Conservation (phyloP, 2,888 invertebrate species). For the Acrobeloides nanus region DNA sequence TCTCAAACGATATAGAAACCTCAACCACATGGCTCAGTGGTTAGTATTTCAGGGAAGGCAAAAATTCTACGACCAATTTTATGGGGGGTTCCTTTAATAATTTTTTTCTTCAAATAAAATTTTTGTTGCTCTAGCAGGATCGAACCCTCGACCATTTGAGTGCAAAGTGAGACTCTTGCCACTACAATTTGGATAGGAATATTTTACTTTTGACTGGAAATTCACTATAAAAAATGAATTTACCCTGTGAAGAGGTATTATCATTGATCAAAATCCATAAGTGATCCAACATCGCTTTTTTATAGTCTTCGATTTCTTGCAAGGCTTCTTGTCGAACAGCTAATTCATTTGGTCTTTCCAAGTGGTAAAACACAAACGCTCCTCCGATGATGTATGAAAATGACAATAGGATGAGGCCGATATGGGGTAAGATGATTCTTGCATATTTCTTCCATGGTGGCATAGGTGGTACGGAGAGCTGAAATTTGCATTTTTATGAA, state of each 20-base stretch:
- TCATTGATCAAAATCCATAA: constrained; percentile 38
- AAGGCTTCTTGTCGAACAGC: constrained; percentile 30
- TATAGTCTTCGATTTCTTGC: constrained; percentile 30
- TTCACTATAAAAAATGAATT: no score
- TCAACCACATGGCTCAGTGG: no score
- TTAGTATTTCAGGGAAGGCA: no score
- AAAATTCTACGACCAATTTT: no score
- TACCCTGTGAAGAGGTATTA: constrained; percentile 26
- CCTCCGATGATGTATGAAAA: constrained; percentile 48
- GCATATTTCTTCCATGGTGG: constrained; percentile 51
- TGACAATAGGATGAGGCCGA: constrained; percentile 51
- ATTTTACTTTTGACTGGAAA: no score
- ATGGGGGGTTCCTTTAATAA: no score
- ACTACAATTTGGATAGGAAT: no score
- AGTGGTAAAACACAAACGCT: constrained; percentile 48
- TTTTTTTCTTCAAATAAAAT: no score
- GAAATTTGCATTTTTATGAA: constrained; percentile 7
- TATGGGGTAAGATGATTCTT: constrained; percentile 49
- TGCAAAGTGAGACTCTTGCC: no score
- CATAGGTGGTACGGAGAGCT: constrained; percentile 40
- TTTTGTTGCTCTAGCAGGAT: no score
- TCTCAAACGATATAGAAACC: no score
- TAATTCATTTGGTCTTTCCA: constrained; percentile 51
- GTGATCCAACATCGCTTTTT: constrained; percentile 36
- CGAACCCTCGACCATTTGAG: no score